Evolutionary conservation across 2,113 vertebrate genomes (phyloP), one percentile per base, ranked within the genome.

Genomic region (Sylvietta virens): DNA sequence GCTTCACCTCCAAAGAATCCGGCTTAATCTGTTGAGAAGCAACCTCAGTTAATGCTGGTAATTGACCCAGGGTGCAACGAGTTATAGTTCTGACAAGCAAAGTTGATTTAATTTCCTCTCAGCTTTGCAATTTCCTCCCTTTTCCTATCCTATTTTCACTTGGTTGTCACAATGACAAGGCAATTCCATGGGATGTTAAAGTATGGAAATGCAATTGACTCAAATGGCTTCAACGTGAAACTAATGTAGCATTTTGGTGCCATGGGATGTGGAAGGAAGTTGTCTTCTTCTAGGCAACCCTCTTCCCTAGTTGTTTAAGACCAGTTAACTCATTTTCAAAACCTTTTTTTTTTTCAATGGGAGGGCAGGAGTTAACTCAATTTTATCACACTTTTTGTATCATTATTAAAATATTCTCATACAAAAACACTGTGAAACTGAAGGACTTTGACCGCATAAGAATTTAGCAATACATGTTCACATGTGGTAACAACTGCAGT

Each of bases 61-160:
- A 96, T 94, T 94, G 94, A 92, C 93, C 47, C 90, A 94, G 85
- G 85, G 88, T 94, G 88, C 88, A 83, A 81, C 16, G 1, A 90
- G 76, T 93, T 94, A 90, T 18, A 81, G 27, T 56, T 96, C 90
- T 96, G 95, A 95, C 96, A 97, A 86, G 85, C 51, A 90, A 96
- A 95, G 93, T 90, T 96, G 94, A 95, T 94, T 81, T 96, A 97
- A 96, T 96, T 97, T 97, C 93, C 94, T 90, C 71, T 78, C 58
- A 90, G 71, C 92, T 92, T 94, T 93, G 87, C 74, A 94, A 95
- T 97, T 96, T 97, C 95, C 95, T 96, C 92, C 53, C 44, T 95
- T 94, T 91, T 92, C 92, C 60, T 88, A 88, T 60, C 76, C 72
- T 70, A 81, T 95, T 96, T 95, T 96, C 88, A 71, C 64, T 84